These are phyloP conservation scores for Nothoprocta pentlandii DNA, from an alignment of 2,113 vertebrate species.

Conservation along the genomic window DNA sequence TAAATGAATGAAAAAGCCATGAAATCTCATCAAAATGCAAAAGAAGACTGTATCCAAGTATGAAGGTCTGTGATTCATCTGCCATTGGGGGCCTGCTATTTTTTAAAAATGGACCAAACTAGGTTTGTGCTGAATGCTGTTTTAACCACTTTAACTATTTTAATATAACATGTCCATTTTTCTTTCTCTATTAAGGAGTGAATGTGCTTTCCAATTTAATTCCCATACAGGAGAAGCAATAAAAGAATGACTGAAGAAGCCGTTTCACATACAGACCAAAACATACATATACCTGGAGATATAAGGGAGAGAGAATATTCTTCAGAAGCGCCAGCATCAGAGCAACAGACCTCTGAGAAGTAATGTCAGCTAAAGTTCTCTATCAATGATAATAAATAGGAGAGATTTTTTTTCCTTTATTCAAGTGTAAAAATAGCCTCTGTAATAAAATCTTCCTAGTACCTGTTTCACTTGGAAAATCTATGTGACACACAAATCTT, in stretches of 20 bases:
- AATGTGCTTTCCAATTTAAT: neutral
- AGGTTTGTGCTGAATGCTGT: neutral
- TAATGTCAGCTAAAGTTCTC: neutral
- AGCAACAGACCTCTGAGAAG: neutral
- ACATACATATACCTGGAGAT: neutral
- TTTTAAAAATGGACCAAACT: constrained; percentile 15
- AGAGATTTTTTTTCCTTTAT: neutral
- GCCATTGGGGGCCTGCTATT: neutral
- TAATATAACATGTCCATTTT: constrained; percentile 9
- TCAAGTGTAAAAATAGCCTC: neutral
- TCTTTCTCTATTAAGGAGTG: neutral
- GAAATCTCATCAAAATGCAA: constrained; percentile 18
- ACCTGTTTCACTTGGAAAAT: neutral
- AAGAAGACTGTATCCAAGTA: neutral
- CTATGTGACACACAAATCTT: neutral
- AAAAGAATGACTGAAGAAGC: neutral
- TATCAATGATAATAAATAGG: neutral
- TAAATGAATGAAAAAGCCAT: constrained; percentile 4
- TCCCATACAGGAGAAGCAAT: constrained; percentile 1
- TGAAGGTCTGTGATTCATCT: neutral
- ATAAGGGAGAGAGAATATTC: neutral
- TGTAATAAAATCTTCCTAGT: neutral
- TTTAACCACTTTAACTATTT: constrained; percentile 29
- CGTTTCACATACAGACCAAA: neutral
- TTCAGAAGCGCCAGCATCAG: neutral